Evolutionary conservation across 2,113 vertebrate species (phyloP).

Genomic region (Rhynchopsitta pachyrhyncha): DNA sequence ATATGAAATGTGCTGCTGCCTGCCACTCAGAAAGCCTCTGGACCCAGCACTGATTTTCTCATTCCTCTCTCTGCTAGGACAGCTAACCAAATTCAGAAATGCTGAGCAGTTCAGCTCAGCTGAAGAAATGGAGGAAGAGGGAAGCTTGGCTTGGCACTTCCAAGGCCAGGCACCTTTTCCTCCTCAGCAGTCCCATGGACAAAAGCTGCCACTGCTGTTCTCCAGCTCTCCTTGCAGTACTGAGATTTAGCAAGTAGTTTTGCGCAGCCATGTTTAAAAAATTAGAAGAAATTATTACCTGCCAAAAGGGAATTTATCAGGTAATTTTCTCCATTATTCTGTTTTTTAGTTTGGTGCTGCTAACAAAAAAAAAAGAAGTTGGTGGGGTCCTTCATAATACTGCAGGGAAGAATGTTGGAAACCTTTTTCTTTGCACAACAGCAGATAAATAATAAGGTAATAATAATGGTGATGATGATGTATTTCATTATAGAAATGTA

Average conservation of each 20-base stretch:
- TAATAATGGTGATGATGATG: neutral
- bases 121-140: neutral
- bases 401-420: neutral
- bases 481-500: neutral
- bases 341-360: neutral
- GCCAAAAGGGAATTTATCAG: neutral
- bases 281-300: neutral
- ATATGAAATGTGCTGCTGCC: neutral
- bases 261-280: neutral
- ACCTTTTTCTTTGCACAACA: neutral
- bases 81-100: neutral
- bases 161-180: neutral
- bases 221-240: neutral
- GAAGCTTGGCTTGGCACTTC: neutral
- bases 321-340: neutral
- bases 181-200: neutral
- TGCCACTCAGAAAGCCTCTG: neutral
- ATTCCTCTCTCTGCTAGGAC: neutral
- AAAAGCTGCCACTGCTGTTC: neutral
- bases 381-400: neutral
- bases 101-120: neutral
- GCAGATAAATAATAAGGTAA: slow-evolving; percentile 14
- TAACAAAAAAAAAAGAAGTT: neutral
- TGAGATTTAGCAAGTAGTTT: neutral
- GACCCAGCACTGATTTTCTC: neutral